Evolutionary conservation across 64 coral and sea anemone genomes (phyloP), one percentile per base, ranked within the genome.

Genomic region (Pocillopora verrucosa): DNA sequence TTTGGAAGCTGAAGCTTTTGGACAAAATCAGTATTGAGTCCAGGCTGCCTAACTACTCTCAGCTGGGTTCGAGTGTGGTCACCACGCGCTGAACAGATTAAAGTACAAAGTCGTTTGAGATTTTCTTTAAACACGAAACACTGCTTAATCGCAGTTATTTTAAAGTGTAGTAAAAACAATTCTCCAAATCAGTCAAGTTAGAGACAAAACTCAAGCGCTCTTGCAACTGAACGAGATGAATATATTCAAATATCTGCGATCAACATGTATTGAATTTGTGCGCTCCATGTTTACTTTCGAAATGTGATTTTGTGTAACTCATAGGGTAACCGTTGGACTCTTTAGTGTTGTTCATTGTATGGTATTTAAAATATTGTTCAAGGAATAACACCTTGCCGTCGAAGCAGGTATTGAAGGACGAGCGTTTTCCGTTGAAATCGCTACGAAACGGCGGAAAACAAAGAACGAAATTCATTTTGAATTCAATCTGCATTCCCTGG

Each of bases 381-480:
- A 51, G 41, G 3, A 51, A 51, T 4, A 51, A 7, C 41, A 4
- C 41, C 41, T 51, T 51, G 41, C 7, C 41, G 41, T 51, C 41
- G 41, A 51, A 51, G 41, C 41, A 51, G 41, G 3, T 51, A 51
- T 51, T 51, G 41, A 51, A 4, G 7, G 41, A 51, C 3, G 41
- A 7, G 41, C 7, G 41, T 51, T 51, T 51, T 51, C 41, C 41
- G 61, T 56, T 1, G 41, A 26, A 56, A 25, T 72, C 20, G 14
- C 64, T 24, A 24, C 25, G 22, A 25, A 25, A 70, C 25, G 22
- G 25, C 22, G 26, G 36, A 3, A 19, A 45, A 38, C 82, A 85
- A 85, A 57, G 38, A 57, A 38, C 82, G 12, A 72, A 68, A 67
- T 69, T 65, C 65, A 72, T 72, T 17, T 72, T 11, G 61, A 85